Base-by-base conservation (phyloP, 2,888 invertebrate species). In the Cataglyphis albicans region DNA sequence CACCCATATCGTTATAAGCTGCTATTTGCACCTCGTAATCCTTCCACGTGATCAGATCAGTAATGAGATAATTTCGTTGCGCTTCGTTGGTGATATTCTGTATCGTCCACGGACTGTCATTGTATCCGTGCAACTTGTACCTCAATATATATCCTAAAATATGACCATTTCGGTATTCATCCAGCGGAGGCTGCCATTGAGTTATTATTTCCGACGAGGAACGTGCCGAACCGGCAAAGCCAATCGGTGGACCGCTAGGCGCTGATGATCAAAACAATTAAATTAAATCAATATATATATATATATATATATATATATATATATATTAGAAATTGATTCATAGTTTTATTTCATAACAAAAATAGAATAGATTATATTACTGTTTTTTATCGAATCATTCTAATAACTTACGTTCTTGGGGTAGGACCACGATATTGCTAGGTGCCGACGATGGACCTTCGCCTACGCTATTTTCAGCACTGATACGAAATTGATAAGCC, bases 11-110 rank as follows among this genome's bases (percentile, higher is more conserved):
- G 94, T 99, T 99, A 94, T 98, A 99, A 0, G 99, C 99, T 0
- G 99, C 99, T 83, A 99, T 98, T 95, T 98, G 98, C 0, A 99
- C 97, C 76, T 98, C 97, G 93, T 99, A 99, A 95, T 99, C 98
- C 94, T 99, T 98, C 99, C 99, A 99, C 0, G 99, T 99, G 83
- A 99, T 99, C 86, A 99, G 95, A 92, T 99, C 99, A 90, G 97
- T 97, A 78, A 99, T 98, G 1, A 98, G 96, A 93, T 97, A 98
- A 94, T 98, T 98, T 90, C 98, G 96, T 93, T 98, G 98, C 0
- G 98, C 98, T 94, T 98, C 98, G 94, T 99, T 98, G 0, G 98
- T 98, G 25, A 99, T 98, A 94, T 99, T 99, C 92, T 98, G 97
- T 91, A 96, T 96, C 5, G 97, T 98, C 99, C 99, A 99, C 0